Base-by-base conservation (phyloP, 2,797 vertebrate genomes). In the Labeo calbasu region DNA sequence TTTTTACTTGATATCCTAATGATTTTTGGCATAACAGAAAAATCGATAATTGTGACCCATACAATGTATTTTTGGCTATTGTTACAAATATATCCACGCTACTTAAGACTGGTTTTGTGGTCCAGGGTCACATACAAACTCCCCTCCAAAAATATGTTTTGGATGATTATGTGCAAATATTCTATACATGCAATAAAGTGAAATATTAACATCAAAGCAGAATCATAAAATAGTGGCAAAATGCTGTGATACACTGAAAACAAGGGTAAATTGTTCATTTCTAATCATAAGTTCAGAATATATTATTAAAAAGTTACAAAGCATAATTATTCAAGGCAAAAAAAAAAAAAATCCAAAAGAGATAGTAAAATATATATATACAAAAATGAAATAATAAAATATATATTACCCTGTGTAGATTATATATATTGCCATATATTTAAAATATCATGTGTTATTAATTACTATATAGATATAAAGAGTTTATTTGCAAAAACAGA, bases 111-210 rank as follows among this genome's bases (percentile, higher is more conserved):
- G 40, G 9, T 46, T 46, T 10, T 10, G 43, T 46, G 43, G 43
- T 46, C 43, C 43, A 46, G 43, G 43, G 43, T 46, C 43, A 46
- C 9, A 11, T 11, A 46, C 8, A 2, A 46, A 46, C 57, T 23
- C 23, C 4, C 4, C 55, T 12, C 12, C 19, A 32, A 32, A 32
- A 15, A 13, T 2, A 10, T n/a, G 21, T 25, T 70, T 55, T 57
- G 32, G 40, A 71, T 71, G 53, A 59, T 81, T 72, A 81, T 61
- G 28, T 48, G 53, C 19, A 72, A 51, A 73, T 73, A 79, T 68
- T 32, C 8, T 63, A 36, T 28, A 15, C 40, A 61, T 82, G 69
- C 57, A 65, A 63, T 51, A 65, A 3, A 51, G 43, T 36, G 63
- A 73, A 82, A 51, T 17, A 32, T 36, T 32, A 17, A 1, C 13